Evolutionary conservation across 2,113 vertebrate species (phyloP).

Genomic region (Oplegnathus fasciatus): DNA sequence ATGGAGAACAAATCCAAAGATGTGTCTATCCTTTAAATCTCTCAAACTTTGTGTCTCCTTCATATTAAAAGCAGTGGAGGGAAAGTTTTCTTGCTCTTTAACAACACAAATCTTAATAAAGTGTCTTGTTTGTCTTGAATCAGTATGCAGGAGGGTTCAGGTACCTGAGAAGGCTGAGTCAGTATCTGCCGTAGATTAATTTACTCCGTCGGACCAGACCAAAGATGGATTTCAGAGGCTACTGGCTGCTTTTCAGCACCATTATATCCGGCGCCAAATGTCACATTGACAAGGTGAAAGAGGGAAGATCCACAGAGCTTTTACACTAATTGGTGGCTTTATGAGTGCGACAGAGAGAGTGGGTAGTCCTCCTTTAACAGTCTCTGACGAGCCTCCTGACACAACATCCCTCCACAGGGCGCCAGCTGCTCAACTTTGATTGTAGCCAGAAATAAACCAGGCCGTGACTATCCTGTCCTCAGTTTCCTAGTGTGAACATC

Average conservation of each 20-base stretch:
- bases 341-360: constrained; percentile 38
- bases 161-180: constrained; percentile 36
- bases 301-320: constrained; percentile 59
- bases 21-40: constrained; percentile 13
- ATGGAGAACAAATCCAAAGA: not conserved
- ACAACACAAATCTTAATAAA: not conserved
- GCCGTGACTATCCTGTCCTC: constrained; percentile 37
- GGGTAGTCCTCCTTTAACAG: constrained; percentile 44
- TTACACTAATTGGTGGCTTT: constrained; percentile 72
- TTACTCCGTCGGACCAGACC: not conserved
- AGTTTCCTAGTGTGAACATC: constrained; percentile 36
- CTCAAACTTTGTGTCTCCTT: not conserved
- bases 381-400: constrained; percentile 45
- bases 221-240: constrained; percentile 50
- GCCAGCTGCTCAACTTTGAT: constrained; percentile 68
- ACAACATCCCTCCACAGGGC: constrained; percentile 53
- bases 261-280: constrained; percentile 50
- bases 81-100: not conserved
- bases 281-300: constrained; percentile 71
- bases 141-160: not conserved
- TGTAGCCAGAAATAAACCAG: constrained; percentile 68
- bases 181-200: constrained; percentile 36
- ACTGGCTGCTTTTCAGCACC: constrained; percentile 67
- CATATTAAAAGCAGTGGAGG: not conserved
- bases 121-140: constrained; percentile 20